Evolutionary conservation across 1,140 invertebrate genomes (phyloP), one percentile per base, ranked within the genome.

Genomic region (Paramacrobiotus metropolitanus): DNA sequence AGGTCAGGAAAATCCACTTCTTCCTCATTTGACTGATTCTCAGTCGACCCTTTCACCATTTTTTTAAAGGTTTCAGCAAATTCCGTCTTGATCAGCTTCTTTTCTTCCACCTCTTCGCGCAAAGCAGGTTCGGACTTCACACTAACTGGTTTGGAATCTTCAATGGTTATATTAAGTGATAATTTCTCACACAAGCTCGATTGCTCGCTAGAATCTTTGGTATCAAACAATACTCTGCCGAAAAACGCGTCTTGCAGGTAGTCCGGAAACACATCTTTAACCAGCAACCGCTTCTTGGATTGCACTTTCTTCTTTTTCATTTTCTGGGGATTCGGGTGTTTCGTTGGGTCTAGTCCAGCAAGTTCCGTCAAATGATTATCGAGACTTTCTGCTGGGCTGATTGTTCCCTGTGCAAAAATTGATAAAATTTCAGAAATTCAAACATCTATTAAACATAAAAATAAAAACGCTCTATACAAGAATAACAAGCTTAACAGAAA

Each of bases 241-340:
- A 55, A 55, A 55, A 55, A 55, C 4, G 48, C 48, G 28, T 55
- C 48, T 24, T 55, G 48, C 4, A 55, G 48, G 48, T 55, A 55
- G 28, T 55, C 48, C 24, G 48, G 48, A 55, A 20, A 55, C 15
- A 24, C 15, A 20, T 55, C 48, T 28, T 55, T 55, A 28, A 55
- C 24, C 4, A 4, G 15, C 4, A 15, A 9, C 28, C 28, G 15
- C 48, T 28, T 15, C 48, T 55, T 55, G 15, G 15, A 9, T 15
- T 9, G 4, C 48, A 9, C 4, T 55, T 24, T 55, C 24, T 55
- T 55, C 48, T 55, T 55, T 24, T 55, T 55, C 24, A 4, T 20
- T 28, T 55, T 55, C 15, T 55, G 15, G 48, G 48, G 4, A 28
- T 24, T 55, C 15, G 48, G 4, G 4, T 55, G 15, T 28, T 28